Evolutionary conservation across 1,140 invertebrate species (phyloP).

Genomic region (Hydropsyche tenuis): DNA sequence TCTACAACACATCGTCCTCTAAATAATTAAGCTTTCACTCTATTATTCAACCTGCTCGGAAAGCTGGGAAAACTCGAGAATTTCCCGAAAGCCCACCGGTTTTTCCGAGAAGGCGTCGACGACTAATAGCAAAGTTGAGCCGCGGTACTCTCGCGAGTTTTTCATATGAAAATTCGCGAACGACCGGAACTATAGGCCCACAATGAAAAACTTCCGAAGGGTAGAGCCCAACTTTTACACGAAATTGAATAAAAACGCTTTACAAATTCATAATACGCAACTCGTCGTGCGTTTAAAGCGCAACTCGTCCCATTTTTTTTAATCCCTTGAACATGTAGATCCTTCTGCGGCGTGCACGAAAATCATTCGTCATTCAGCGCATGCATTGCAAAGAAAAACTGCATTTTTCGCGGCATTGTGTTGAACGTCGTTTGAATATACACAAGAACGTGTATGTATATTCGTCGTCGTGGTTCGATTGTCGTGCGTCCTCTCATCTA

Average conservation of each 20-base stretch:
- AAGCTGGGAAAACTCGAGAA: neutral
- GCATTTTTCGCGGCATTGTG: neutral
- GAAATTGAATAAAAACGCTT: neutral
- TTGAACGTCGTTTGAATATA: neutral
- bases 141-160: neutral
- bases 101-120: neutral
- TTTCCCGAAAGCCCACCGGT: neutral
- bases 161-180: slow-evolving; percentile 20
- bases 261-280: no score
- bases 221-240: neutral
- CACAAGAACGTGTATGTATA: neutral
- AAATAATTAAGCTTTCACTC: neutral
- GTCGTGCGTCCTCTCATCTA: slow-evolving; percentile 10
- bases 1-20: no score
- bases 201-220: slow-evolving; percentile 1
- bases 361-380: no score
- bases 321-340: slow-evolving; percentile 3
- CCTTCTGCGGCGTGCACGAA: neutral
- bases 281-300: no score
- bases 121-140: slow-evolving; percentile 11
- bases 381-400: no score
- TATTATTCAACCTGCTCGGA: neutral
- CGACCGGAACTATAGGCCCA: neutral
- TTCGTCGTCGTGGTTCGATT: slow-evolving; percentile 8
- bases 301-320: neutral